Percentiles rank a stretch among this genome's conserved stretches.
phyloP scores from a whole-genome alignment of 2,113 vertebrate genomes.

The Aegypius monachus region DNA sequence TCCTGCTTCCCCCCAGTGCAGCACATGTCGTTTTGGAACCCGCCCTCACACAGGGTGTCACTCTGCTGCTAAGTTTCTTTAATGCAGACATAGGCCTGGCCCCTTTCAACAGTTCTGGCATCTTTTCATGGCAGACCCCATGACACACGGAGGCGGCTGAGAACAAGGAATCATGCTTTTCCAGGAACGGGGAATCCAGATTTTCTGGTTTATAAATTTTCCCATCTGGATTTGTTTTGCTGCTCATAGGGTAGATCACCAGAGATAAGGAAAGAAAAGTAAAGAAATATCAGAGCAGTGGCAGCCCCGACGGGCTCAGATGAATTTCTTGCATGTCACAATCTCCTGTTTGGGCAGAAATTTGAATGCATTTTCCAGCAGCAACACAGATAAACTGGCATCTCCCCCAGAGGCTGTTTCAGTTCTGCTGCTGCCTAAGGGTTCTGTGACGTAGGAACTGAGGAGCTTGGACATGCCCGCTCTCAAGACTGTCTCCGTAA shows the following conservation, averaged over 20 bases:
- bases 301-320: conserved; percentile 4
- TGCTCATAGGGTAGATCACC: conserved; percentile 43
- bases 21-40: neutral
- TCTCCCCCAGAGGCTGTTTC: neutral
- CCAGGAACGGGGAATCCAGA: conserved; percentile 57
- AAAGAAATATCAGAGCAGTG: conserved; percentile 38
- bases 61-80: neutral
- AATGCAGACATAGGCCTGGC: neutral
- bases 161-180: conserved; percentile 49
- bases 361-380: conserved; percentile 47
- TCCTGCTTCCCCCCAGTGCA: neutral
- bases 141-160: conserved; percentile 49
- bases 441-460: neutral
- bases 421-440: conserved; percentile 14
- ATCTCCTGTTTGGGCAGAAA: conserved; percentile 55
- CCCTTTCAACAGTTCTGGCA: conserved; percentile 44
- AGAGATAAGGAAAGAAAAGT: conserved; percentile 38
- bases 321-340: conserved; percentile 37
- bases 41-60: accelerated
- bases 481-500: neutral
- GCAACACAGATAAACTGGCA: conserved; percentile 29
- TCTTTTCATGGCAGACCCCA: conserved; percentile 48
- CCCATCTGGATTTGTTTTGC: conserved; percentile 58
- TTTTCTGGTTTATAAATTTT: conserved; percentile 64
- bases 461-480: conserved; percentile 23